A percentile compares a stretch with the other conserved stretches of the same genome.
phyloP scores from a whole-genome alignment of 2,113 vertebrate species.

The Vulpes lagopus region DNA sequence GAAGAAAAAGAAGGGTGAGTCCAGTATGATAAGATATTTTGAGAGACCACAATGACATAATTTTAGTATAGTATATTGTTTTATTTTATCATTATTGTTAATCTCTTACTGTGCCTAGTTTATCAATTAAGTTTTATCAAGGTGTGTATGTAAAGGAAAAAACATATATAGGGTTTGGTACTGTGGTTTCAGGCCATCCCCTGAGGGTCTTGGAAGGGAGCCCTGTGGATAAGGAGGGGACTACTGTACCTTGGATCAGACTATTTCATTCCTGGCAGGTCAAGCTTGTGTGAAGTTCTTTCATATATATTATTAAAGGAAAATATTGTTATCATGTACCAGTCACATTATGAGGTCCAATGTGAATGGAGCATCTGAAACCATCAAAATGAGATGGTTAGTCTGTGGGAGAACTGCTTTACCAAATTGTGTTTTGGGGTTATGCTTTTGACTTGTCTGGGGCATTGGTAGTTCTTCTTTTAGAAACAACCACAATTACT shows the following conservation, averaged over 20 bases:
- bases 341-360: not conserved
- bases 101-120: not conserved
- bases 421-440: not conserved
- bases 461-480: not conserved
- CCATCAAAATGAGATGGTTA: not conserved
- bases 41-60: not conserved
- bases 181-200: not conserved
- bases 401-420: not conserved
- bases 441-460: not conserved
- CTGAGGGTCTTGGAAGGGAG: not conserved
- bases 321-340: not conserved
- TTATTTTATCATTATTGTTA: not conserved
- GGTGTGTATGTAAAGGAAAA: not conserved
- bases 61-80: not conserved
- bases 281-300: not conserved
- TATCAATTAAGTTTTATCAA: not conserved
- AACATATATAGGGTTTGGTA: not conserved
- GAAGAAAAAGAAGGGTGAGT: not conserved
- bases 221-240: not conserved
- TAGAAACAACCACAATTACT: not conserved
- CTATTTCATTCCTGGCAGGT: not conserved
- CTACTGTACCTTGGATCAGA: not conserved
- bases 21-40: not conserved
- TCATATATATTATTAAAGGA: not conserved
- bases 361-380: conserved; percentile 7